Evolutionary conservation across 2,113 vertebrate genomes (phyloP), one percentile per base, ranked within the genome.

Genomic region (Lota lota): DNA sequence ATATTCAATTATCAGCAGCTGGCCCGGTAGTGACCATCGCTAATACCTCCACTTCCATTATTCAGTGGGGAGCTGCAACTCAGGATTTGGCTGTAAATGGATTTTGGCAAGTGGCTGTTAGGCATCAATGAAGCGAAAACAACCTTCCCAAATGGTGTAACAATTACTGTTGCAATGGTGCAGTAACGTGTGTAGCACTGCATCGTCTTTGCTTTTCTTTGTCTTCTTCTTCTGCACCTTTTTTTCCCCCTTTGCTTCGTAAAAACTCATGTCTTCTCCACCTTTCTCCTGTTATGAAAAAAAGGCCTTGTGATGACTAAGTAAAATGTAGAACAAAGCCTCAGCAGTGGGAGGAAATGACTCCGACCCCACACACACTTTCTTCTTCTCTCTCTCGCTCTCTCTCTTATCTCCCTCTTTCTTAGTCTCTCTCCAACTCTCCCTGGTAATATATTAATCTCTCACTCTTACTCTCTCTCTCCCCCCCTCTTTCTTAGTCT

Each of bases 21-120:
- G 12, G 21, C 22, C 63, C 62, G 70, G 71, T 63, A 72, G 61
- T 73, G 61, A 57, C 68, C 36, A 68, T 74, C 59, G 69, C 20
- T n/a, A 53, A 61, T 74, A 47, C 68, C 24, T 36, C 58, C 73
- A 65, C 33, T 61, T 71, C 66, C 72, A 69, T 78, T 73, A 59
- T 78, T 72, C 66, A 70, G 40, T 73, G 74, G 69, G 63, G 22
- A 63, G 59, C 40, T 69, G 68, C 64, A 70, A 53, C 56, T 63
- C 50, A 21, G 51, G 64, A 69, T 54, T 62, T 24, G 54, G 22
- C 64, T 56, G 57, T 57, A 65, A 75, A 77, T 47, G 40, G 40
- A 47, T 47, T 47, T 47, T 47, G 40, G 40, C 40, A 47, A 47
- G 40, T 47, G 40, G 40, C 40, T 33, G 28, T 33, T 33, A 33